phyloP scores from a whole-genome alignment of 2,888 invertebrate genomes.

The Colletes collaris region DNA sequence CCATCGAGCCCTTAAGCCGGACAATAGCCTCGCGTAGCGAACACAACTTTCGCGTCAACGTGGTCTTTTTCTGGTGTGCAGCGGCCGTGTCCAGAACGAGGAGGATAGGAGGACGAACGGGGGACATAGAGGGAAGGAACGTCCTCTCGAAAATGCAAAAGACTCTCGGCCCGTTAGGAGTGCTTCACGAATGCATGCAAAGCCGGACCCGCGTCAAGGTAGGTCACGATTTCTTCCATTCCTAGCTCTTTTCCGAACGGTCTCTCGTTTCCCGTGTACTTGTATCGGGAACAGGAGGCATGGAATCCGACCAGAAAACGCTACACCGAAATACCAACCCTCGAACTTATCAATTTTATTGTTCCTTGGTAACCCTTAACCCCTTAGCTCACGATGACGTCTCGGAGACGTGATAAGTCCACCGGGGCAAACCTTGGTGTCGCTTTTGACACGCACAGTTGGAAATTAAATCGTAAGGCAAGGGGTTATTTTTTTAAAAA shows the following conservation, averaged over 20 bases:
- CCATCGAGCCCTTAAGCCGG: not conserved
- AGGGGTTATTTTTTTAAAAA: too few relatives aligned
- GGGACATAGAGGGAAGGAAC: constrained; percentile 80
- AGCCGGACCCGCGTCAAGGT: constrained; percentile 87
- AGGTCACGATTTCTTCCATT: constrained; percentile 65
- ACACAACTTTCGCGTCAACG: constrained; percentile 4
- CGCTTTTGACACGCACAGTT: too few relatives aligned
- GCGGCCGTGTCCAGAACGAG: constrained; percentile 62
- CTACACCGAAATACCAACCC: too few relatives aligned
- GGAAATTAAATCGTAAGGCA: too few relatives aligned
- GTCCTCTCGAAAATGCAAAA: constrained; percentile 85
- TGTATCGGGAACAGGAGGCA: too few relatives aligned
- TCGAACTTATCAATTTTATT: too few relatives aligned
- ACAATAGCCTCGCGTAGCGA: not conserved
- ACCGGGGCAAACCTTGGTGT: too few relatives aligned
- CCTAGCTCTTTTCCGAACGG: not conserved
- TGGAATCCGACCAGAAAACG: too few relatives aligned
- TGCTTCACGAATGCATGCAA: constrained; percentile 87
- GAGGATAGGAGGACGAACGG: constrained; percentile 55
- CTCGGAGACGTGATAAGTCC: too few relatives aligned
- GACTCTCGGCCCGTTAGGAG: constrained; percentile 86
- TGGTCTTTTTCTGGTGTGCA: constrained; percentile 58
- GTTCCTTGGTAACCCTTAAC: too few relatives aligned
- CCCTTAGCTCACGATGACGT: too few relatives aligned
- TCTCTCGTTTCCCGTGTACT: too few relatives aligned